phyloP scores from a whole-genome alignment of 2,113 vertebrate genomes.

The Deroptyus accipitrinus region DNA sequence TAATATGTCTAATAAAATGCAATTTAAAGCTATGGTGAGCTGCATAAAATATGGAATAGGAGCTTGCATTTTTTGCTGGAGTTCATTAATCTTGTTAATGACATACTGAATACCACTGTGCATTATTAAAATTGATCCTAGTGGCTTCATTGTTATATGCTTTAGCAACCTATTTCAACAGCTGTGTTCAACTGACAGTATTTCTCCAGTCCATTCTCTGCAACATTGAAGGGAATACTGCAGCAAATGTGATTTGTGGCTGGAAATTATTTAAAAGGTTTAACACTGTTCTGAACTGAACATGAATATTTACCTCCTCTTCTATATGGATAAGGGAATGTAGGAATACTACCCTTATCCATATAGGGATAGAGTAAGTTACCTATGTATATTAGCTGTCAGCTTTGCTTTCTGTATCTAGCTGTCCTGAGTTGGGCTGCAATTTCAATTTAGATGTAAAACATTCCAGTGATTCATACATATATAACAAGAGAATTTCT shows the following conservation, averaged over 20 bases:
- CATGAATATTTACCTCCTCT: neutral
- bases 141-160: neutral
- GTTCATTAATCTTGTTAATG: constrained; percentile 64
- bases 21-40: constrained; percentile 52
- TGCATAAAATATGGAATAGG: constrained; percentile 43
- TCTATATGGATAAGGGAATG: neutral
- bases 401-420: neutral
- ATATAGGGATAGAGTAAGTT: neutral
- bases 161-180: constrained; percentile 16
- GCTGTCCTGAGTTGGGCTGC: neutral
- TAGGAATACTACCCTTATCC: neutral
- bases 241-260: neutral
- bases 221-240: neutral
- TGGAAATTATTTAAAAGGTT: neutral
- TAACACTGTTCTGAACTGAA: neutral
- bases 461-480: neutral
- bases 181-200: neutral
- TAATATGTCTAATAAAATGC: constrained; percentile 43
- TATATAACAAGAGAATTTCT: neutral
- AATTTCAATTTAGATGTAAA: neutral
- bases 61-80: constrained; percentile 58
- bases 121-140: constrained; percentile 51
- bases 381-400: neutral
- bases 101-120: constrained; percentile 32
- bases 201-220: neutral